Conservation (phyloP, 2,797 vertebrate species). For the Catharus ustulatus region DNA sequence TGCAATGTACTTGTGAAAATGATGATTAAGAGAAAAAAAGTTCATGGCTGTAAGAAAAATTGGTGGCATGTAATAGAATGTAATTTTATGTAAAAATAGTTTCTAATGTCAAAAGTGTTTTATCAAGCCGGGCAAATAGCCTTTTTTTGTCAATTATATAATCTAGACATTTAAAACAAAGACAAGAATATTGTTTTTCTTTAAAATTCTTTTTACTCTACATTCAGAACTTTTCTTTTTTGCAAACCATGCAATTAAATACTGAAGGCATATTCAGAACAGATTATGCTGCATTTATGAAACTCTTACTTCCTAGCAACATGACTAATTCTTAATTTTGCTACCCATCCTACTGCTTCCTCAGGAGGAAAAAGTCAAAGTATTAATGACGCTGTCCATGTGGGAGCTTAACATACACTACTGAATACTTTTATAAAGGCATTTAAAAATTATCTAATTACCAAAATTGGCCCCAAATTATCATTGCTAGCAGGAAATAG, state of each 20-base stretch:
- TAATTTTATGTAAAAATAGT: neutral
- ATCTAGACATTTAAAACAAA: neutral
- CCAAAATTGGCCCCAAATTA: neutral
- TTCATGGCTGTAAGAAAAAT: neutral
- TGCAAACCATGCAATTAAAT: neutral
- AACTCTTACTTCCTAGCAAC: neutral
- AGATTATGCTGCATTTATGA: constrained; percentile 5
- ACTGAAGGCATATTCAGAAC: neutral
- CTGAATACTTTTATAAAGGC: neutral
- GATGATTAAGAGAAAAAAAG: neutral
- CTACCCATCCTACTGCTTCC: neutral
- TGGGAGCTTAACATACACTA: neutral
- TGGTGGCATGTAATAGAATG: neutral
- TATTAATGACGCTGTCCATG: neutral
- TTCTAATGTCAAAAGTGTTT: neutral
- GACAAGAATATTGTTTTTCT: neutral
- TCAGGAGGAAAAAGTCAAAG: constrained; percentile 17
- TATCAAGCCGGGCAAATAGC: neutral
- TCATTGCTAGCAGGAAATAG: neutral
- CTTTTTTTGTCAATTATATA: neutral
- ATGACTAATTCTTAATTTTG: constrained; percentile 47
- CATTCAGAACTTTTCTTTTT: neutral
- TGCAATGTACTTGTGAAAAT: neutral
- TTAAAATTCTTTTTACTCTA: neutral
- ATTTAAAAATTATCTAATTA: constrained; percentile 26